These are phyloP conservation scores for Dorcus hopei DNA, from an alignment of 2,888 invertebrate genomes.

Conservation along the genomic window DNA sequence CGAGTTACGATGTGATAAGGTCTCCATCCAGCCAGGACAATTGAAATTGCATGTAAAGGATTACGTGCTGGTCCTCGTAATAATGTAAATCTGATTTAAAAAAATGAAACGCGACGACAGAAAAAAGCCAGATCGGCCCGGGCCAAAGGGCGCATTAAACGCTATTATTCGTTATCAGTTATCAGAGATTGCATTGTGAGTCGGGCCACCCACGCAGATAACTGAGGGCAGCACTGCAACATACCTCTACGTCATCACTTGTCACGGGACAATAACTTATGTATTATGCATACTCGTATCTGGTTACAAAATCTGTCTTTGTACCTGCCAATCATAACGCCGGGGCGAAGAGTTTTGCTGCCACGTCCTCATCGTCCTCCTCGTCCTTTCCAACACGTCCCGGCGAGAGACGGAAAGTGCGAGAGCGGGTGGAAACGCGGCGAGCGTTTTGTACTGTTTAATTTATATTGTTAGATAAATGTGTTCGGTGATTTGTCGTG, in stretches of 20 bases:
- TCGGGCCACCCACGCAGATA: constrained; percentile 31
- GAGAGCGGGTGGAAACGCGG: neutral
- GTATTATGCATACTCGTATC: constrained; percentile 42
- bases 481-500: constrained; percentile 43
- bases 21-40: too few species aligned
- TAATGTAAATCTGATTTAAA: too few species aligned
- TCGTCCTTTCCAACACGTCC: constrained; percentile 9
- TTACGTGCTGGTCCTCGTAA: too few species aligned
- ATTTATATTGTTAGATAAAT: constrained; percentile 37
- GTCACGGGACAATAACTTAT: constrained; percentile 43
- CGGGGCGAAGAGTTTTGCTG: constrained; percentile 5
- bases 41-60: too few species aligned
- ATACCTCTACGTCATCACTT: constrained; percentile 44
- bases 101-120: too few species aligned
- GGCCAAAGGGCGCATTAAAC: constrained; percentile 7
- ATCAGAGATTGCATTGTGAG: constrained; percentile 21
- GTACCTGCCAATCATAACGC: constrained; percentile 37
- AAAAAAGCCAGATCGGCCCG: neutral
- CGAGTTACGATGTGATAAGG: too few species aligned
- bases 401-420: neutral
- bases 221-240: constrained; percentile 31
- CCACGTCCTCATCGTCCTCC: constrained; percentile 14
- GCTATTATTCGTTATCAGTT: constrained; percentile 20
- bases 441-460: constrained; percentile 34
- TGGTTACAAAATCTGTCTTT: constrained; percentile 36